Base-by-base conservation (phyloP, 2,113 vertebrate species). In the Lethenteron camtschaticum region DNA sequence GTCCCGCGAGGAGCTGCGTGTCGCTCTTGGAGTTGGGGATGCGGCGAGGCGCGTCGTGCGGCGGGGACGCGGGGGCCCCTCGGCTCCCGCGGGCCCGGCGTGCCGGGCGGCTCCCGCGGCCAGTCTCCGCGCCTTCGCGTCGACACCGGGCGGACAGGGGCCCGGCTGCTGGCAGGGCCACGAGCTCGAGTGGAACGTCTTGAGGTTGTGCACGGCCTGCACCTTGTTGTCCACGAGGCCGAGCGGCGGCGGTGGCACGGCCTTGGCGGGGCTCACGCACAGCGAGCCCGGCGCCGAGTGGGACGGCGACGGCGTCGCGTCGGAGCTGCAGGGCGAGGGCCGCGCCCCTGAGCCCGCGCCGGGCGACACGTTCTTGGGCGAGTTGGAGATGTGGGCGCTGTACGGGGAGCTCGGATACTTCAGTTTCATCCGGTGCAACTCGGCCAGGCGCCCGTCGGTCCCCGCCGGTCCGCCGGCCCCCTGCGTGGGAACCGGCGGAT, bases 391-490 rank as follows among this genome's bases (percentile, higher is more conserved):
- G 76, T 95, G 89, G 57, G 85, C 82, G 3, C 91, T 95, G 73
- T 94, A 96, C 2, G 89, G 88, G 56, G 90, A 96, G 79, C 87
- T 96, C 72, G 90, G 91, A 71, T 96, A 96, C 77, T 96, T 96
- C 20, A 92, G 78, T 74, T 85, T 88, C 57, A 90, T 86, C 79
- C 86, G 85, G 2, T 82, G 79, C 63, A 81, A 79, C 58, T 84
- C 82, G 6, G 77, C 75, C 8, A 78, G 70, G 2, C 79, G 79
- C 0, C 73, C 74, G 2, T 82, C 82, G 2, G 80, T 82, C 6
- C 41, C 41, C 6, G 41, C 41, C 41, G 41, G 5, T 41, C 41
- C 41, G 41, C 41, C 41, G 41, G 41, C 41, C 41, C n/a, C 41
- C 41, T 5, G 41, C 41, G 41, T 41, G 41, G 41, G 41, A 41